Conservation (phyloP, 2,113 vertebrate species). For the Archilochus colubris region DNA sequence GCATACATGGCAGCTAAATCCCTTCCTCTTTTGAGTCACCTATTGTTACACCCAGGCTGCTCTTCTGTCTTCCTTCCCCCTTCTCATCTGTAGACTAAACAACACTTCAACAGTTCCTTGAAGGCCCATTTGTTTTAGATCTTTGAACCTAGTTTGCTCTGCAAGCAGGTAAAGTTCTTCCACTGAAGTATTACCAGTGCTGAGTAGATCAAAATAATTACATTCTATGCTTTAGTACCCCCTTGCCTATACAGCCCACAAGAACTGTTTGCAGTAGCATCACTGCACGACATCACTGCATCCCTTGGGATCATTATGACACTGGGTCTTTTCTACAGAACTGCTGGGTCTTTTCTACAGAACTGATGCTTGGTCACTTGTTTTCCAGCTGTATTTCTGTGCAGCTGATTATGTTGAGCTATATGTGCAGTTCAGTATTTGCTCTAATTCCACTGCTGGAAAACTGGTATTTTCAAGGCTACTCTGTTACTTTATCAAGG, state of each 20-base stretch:
- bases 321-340: not conserved
- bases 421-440: not conserved
- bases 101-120: not conserved
- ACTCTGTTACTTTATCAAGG: not conserved
- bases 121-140: not conserved
- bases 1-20: not conserved
- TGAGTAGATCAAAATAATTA: not conserved
- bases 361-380: not conserved
- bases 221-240: not conserved
- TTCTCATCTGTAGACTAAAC: not conserved
- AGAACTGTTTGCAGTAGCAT: not conserved
- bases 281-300: no score
- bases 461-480: not conserved
- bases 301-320: not conserved
- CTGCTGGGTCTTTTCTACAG: not conserved
- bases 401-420: not conserved
- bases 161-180: not conserved
- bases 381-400: not conserved
- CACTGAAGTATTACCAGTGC: not conserved
- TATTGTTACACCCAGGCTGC: not conserved
- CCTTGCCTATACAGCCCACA: not conserved
- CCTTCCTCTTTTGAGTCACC: not conserved
- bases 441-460: not conserved
- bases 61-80: not conserved
- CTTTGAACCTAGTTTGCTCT: not conserved